Percentiles rank a stretch among this genome's conserved stretches.
These are phyloP conservation scores for Felis chaus DNA, from an alignment of 2,113 vertebrate genomes.

Conservation along the genomic window DNA sequence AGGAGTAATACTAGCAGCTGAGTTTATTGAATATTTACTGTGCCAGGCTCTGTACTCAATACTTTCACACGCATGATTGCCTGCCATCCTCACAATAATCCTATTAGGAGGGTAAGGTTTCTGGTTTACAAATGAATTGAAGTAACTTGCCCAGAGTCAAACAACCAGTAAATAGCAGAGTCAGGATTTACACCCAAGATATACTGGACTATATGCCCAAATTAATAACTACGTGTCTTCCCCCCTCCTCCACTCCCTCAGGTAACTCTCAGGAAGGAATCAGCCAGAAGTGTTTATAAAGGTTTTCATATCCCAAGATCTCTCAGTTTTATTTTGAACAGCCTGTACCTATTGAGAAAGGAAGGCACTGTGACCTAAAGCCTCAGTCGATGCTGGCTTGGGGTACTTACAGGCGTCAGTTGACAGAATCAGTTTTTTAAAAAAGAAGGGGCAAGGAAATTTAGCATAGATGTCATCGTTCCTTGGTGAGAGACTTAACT, in stretches of 20 bases:
- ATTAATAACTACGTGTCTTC: not conserved
- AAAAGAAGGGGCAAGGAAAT: not conserved
- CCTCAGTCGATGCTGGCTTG: not conserved
- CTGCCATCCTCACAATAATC: not conserved
- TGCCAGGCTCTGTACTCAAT: not conserved
- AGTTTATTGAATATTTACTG: not conserved
- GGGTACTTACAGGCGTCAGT: not conserved
- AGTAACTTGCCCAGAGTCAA: constrained; percentile 12
- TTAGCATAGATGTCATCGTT: not conserved
- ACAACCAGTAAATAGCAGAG: not conserved
- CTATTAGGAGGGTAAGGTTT: not conserved
- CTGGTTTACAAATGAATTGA: constrained; percentile 4
- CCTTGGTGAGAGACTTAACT: not conserved
- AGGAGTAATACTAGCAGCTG: not conserved
- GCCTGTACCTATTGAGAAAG: not conserved
- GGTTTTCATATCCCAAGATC: not conserved
- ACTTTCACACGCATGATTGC: not conserved
- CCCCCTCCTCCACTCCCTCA: fast-evolving
- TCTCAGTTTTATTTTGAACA: not conserved
- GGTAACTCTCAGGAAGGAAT: not conserved
- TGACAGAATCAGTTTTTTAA: not conserved
- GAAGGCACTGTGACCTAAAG: not conserved
- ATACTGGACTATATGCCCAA: not conserved
- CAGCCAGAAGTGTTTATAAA: constrained; percentile 7
- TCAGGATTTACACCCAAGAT: not conserved